Conservation (phyloP, 2,113 vertebrate species). For the Cryptomyrus ogoouensis region DNA sequence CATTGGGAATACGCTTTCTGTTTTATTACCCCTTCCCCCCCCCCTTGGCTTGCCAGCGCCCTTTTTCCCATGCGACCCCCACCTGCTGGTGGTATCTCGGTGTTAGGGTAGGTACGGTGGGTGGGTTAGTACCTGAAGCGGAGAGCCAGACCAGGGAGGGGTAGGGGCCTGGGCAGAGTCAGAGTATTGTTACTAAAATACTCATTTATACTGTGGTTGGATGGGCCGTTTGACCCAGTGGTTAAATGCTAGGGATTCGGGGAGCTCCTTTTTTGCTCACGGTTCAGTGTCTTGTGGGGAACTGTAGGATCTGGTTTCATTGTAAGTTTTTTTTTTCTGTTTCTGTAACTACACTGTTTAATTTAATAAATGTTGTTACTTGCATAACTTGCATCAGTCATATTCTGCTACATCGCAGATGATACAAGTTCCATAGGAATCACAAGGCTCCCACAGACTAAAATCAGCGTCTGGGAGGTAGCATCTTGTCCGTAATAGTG, state of each 20-base stretch:
- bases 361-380: not conserved
- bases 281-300: not conserved
- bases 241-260: not conserved
- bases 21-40: not conserved
- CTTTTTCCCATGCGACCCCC: not conserved
- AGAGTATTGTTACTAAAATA: conserved; percentile 36
- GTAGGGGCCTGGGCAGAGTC: conserved; percentile 22
- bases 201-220: conserved; percentile 32
- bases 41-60: not conserved
- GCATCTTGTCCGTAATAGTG: not conserved
- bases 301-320: not conserved
- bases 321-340: too few species aligned
- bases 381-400: not conserved
- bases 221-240: conserved; percentile 13
- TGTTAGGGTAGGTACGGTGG: conserved; percentile 5
- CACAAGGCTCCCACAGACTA: not conserved
- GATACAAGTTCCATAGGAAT: not conserved
- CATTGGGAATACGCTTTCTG: not conserved
- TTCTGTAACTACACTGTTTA: not conserved
- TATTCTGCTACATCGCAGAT: not conserved
- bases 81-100: conserved; percentile 25
- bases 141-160: conserved; percentile 20
- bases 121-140: conserved; percentile 29
- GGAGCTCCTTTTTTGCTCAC: not conserved
- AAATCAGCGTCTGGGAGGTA: not conserved